Evolutionary conservation across 2,113 vertebrate species (phyloP).

Genomic region (Deroptyus accipitrinus): DNA sequence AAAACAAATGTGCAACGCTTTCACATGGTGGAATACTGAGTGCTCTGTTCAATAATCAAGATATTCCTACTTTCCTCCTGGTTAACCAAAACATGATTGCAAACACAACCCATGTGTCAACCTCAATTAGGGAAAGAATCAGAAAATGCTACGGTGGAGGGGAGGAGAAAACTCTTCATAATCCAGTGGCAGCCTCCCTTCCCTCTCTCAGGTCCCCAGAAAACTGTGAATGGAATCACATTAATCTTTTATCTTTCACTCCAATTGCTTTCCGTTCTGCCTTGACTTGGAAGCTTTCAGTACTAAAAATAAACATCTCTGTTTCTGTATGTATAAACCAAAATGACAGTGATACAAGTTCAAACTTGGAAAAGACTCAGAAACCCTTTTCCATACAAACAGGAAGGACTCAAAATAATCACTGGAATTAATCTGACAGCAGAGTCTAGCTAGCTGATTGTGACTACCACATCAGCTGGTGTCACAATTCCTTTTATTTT

Average conservation of each 20-base stretch:
- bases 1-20: not conserved
- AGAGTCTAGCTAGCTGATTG: not conserved
- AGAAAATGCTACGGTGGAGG: not conserved
- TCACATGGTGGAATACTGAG: not conserved
- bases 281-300: slow-evolving; percentile 30
- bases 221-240: not conserved
- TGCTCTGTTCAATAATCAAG: not conserved
- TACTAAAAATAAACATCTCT: not conserved
- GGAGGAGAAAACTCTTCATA: not conserved
- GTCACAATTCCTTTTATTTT: not conserved
- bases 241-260: not conserved
- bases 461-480: not conserved
- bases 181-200: not conserved
- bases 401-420: slow-evolving; percentile 24
- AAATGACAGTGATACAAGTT: not conserved
- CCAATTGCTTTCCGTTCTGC: not conserved
- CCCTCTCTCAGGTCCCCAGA: not conserved
- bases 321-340: not conserved
- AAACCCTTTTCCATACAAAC: slow-evolving; percentile 1
- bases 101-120: not conserved
- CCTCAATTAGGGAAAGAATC: not conserved
- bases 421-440: not conserved
- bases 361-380: slow-evolving; percentile 6
- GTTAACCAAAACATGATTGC: not conserved
- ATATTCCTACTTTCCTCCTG: not conserved